Base-by-base conservation (phyloP, 2,888 invertebrate species). In the Schizotus pectinicornis region DNA sequence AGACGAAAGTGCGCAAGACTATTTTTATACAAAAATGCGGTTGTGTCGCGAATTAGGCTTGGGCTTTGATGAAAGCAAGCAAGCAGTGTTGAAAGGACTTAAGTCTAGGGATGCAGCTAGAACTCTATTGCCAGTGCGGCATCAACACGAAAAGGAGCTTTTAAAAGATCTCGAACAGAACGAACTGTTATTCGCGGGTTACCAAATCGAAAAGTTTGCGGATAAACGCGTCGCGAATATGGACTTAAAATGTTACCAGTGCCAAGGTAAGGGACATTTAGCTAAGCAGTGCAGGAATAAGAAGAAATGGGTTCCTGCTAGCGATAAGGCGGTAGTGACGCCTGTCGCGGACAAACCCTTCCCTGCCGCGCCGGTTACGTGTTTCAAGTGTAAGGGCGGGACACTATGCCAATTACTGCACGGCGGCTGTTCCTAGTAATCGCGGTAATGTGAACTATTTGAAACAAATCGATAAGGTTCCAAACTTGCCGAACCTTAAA, bases 11-110 rank as follows among this genome's bases (percentile, higher is more conserved):
- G 34, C 13, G 3, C 32, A 43, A 33, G 52, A 33, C 32, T 33
- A 42, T 42, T 42, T 42, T 11, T 33, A 34, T 22, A 33, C 22
- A 1, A 52, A 52, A 52, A 52, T 52, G 52, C 6, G 22, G 13
- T 33, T 52, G 43, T 52, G 52, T 43, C 3, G 8, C 2, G 39
- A 31, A 2, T 32, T 51, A 3, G 13, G 3, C 31, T 6, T 38
- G n/a, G n/a, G n/a, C n/a, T n/a, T n/a, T n/a, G n/a, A n/a, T n/a
- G n/a, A n/a, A n/a, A n/a, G n/a, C n/a, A 51, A 51, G 3, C 13
- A 49, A 14, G 11, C 43, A 9, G 13, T 51, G 34, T 2, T 51
- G 3, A 12, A n/a, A 12, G 51, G 51, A 13, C 31, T 51, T 7
- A 30, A 43, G 14, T 8, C 39, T 1, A 43, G 13, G 31, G 51